phyloP scores from a whole-genome alignment of 2,888 invertebrate genomes.

The Tillus elongatus region DNA sequence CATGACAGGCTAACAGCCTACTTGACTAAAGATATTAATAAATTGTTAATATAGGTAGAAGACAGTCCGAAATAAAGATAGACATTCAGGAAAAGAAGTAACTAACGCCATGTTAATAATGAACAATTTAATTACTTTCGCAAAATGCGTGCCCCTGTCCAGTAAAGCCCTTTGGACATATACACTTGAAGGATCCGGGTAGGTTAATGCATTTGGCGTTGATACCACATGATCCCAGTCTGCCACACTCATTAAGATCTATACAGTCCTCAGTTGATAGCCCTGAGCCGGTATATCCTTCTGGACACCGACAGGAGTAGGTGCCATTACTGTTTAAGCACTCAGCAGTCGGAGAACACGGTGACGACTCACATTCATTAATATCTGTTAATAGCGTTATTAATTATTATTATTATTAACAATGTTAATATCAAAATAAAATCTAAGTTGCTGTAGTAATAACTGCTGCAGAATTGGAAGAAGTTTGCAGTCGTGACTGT shows the following conservation, averaged over 20 bases:
- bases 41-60: too few species aligned
- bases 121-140: slow-evolving; percentile 73
- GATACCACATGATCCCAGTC: slow-evolving; percentile 57
- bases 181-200: slow-evolving; percentile 69
- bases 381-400: slow-evolving; percentile 47
- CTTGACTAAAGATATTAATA: too few species aligned
- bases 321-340: slow-evolving; percentile 70
- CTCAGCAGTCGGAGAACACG: slow-evolving; percentile 60
- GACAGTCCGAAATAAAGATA: too few species aligned
- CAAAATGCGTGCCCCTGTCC: slow-evolving; percentile 67
- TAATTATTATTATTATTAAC: too few species aligned
- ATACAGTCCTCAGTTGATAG: slow-evolving; percentile 55
- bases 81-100: too few species aligned
- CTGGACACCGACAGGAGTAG: slow-evolving; percentile 63
- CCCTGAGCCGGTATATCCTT: slow-evolving; percentile 55
- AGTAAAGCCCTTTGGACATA: slow-evolving; percentile 65
- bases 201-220: slow-evolving; percentile 75
- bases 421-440: too few species aligned
- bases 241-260: slow-evolving; percentile 67
- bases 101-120: too few species aligned
- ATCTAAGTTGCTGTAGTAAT: too few species aligned
- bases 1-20: too few species aligned
- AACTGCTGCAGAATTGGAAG: too few species aligned
- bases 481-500: too few species aligned
- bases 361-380: slow-evolving; percentile 60